Percentiles rank a stretch among this genome's conserved stretches.
phyloP scores from a whole-genome alignment of 2,113 vertebrate genomes.

The Boleophthalmus pectinirostris region DNA sequence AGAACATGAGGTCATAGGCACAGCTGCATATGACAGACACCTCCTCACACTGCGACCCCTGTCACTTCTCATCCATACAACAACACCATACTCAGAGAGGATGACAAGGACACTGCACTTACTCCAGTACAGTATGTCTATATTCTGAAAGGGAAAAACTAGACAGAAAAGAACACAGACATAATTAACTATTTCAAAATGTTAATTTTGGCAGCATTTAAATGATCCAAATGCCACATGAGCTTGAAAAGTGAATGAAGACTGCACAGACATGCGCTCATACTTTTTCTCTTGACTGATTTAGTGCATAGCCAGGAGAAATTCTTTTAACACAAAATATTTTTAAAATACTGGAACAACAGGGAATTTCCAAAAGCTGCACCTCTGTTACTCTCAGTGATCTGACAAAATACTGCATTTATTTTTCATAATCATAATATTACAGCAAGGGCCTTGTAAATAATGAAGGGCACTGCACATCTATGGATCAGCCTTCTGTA shows the following conservation, averaged over 20 bases:
- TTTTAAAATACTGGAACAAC: not conserved
- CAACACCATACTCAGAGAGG: constrained; percentile 46
- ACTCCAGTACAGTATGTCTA: constrained; percentile 45
- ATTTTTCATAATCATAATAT: constrained; percentile 50
- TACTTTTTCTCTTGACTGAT: not conserved
- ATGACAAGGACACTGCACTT: constrained; percentile 60
- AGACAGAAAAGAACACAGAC: not conserved
- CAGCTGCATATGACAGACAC: constrained; percentile 67
- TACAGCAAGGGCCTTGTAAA: constrained; percentile 46
- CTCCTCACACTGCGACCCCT: constrained; percentile 69
- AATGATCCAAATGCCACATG: not conserved
- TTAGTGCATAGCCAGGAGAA: not conserved
- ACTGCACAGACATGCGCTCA: no score
- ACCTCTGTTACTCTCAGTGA: not conserved
- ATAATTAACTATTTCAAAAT: not conserved
- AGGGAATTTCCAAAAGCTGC: not conserved
- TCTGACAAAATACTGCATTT: not conserved
- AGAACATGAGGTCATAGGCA: constrained; percentile 74
- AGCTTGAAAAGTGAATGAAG: not conserved
- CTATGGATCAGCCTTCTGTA: constrained; percentile 46
- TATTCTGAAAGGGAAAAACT: constrained; percentile 23
- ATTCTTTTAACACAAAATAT: not conserved
- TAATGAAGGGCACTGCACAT: constrained; percentile 44
- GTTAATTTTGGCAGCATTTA: not conserved
- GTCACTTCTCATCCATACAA: constrained; percentile 72